phyloP scores from a whole-genome alignment of 2,113 vertebrate genomes.

The Glaucidium brasilianum region DNA sequence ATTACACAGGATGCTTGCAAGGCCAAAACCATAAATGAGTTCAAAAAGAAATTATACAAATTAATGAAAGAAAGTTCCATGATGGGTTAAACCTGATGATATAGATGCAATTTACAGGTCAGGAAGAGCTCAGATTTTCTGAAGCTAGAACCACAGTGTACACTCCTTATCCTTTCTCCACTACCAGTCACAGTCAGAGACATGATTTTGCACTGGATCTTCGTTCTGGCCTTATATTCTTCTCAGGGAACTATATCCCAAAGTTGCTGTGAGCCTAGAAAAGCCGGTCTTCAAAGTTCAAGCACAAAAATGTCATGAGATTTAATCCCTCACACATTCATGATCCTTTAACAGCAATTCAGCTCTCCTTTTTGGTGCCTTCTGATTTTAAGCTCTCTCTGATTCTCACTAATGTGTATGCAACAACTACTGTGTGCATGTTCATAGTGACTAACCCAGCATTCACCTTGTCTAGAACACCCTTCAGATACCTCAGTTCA shows the following conservation, averaged over 20 bases:
- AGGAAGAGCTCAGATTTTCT: not conserved
- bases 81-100: slow-evolving; percentile 1
- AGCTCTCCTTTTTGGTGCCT: not conserved
- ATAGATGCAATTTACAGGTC: not conserved
- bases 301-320: not conserved
- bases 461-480: not conserved
- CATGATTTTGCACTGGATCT: not conserved
- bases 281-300: not conserved
- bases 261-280: not conserved
- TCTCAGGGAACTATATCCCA: not conserved
- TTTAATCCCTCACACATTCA: not conserved
- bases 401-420: not conserved
- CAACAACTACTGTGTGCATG: not conserved
- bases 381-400: not conserved
- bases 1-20: slow-evolving; percentile 42
- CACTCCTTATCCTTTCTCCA: not conserved
- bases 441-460: not conserved
- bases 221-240: not conserved
- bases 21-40: slow-evolving; percentile 24
- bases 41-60: slow-evolving; percentile 45
- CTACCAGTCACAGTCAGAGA: not conserved
- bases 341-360: not conserved
- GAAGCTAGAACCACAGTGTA: not conserved
- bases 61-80: not conserved
- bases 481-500: not conserved